Evolutionary conservation across 2,888 invertebrate species (phyloP).

Genomic region (Amphipoea oculea): DNA sequence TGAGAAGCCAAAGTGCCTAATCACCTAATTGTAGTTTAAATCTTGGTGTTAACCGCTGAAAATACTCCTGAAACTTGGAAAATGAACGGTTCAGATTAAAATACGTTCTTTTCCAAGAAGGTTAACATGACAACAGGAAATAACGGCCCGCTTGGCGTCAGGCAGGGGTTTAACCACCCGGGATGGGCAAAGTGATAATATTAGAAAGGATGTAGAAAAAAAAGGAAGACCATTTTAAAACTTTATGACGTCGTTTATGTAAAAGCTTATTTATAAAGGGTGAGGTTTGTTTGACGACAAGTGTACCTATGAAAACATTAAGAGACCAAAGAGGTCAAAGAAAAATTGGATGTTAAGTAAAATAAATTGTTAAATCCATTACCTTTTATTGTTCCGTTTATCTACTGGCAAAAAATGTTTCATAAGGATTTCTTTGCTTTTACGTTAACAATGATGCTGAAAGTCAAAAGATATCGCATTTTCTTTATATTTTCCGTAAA

Average conservation of each 20-base stretch:
- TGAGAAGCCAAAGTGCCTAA: slow-evolving; percentile 22
- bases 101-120: not conserved
- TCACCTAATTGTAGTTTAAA: slow-evolving; percentile 42
- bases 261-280: not conserved
- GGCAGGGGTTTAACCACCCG: not conserved
- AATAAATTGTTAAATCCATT: not conserved
- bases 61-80: slow-evolving; percentile 3
- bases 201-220: not conserved
- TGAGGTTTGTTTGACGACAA: not conserved
- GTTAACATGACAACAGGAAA: slow-evolving; percentile 30
- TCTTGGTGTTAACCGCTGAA: slow-evolving; percentile 12
- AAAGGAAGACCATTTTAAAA: not conserved
- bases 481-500: not conserved
- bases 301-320: not conserved
- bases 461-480: not conserved
- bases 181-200: not conserved
- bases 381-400: not conserved
- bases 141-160: not conserved
- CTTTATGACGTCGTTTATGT: slow-evolving; percentile 1
- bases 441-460: not conserved
- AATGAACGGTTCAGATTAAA: not conserved
- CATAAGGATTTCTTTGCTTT: not conserved
- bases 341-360: not conserved
- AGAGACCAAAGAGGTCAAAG: not conserved
- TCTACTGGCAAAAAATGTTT: no score